phyloP scores from a whole-genome alignment of 1,140 invertebrate genomes.

The Bombus impatiens region DNA sequence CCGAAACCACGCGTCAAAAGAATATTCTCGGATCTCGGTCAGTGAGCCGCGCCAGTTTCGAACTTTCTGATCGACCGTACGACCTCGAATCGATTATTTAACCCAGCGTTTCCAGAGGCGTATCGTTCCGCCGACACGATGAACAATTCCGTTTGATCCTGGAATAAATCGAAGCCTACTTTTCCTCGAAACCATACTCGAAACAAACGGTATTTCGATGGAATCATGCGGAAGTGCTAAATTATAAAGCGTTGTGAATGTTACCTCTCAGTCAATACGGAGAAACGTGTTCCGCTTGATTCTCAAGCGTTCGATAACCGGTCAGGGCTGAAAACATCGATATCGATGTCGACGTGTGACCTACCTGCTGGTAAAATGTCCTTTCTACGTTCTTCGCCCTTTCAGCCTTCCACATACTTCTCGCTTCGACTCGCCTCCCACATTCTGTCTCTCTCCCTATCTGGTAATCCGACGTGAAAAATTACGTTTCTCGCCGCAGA shows the following conservation, averaged over 20 bases:
- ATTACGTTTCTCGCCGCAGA: conserved; percentile 62
- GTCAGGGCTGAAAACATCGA: conserved; percentile 50
- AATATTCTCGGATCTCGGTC: conserved; percentile 3
- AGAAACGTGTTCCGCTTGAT: conserved; percentile 3
- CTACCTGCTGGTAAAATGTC: conserved; percentile 54
- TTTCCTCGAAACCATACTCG: neutral
- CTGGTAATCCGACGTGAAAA: conserved; percentile 72
- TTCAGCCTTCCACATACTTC: neutral
- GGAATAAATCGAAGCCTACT: conserved; percentile 14
- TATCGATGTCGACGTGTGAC: conserved; percentile 61
- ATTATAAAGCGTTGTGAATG: conserved; percentile 38
- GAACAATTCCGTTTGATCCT: conserved; percentile 1
- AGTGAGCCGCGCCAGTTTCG: neutral
- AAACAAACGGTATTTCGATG: conserved; percentile 17
- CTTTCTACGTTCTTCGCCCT: conserved; percentile 29
- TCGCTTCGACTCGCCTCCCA: neutral
- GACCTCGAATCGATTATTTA: conserved; percentile 43
- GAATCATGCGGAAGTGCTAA: conserved; percentile 26
- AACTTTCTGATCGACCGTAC: conserved; percentile 2
- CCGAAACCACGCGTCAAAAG: neutral
- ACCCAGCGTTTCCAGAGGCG: conserved; percentile 1
- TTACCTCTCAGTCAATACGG: conserved; percentile 19
- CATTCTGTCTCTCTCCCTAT: neutral
- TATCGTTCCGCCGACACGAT: conserved; percentile 14
- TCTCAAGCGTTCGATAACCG: conserved; percentile 49